phyloP scores from a whole-genome alignment of 2,888 invertebrate species.

The Chrysolina americana region DNA sequence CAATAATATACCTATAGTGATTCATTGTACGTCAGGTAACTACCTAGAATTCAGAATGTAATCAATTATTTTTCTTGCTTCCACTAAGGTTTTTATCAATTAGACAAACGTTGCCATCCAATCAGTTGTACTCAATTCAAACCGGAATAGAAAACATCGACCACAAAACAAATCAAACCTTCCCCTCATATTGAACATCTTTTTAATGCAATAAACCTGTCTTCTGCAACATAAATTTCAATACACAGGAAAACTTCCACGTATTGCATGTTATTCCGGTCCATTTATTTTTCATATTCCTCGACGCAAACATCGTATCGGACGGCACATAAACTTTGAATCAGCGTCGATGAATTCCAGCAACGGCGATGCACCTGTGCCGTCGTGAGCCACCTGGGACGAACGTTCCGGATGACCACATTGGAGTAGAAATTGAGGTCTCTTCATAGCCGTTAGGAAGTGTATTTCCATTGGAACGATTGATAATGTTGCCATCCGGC shows the following conservation, averaged over 20 bases:
- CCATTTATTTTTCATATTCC: conserved; percentile 46
- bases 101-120: no score
- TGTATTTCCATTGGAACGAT: conserved; percentile 10
- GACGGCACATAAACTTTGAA: conserved; percentile 40
- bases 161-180: neutral
- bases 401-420: conserved; percentile 21
- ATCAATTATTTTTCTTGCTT: neutral
- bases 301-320: conserved; percentile 35
- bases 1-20: no score
- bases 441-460: conserved; percentile 28
- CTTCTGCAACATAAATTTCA: conserved; percentile 24
- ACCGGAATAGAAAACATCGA: neutral
- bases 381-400: conserved; percentile 25
- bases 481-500: neutral
- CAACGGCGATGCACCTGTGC: conserved; percentile 26
- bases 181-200: conserved; percentile 3
- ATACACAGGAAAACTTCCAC: conserved; percentile 16
- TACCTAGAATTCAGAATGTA: no score
- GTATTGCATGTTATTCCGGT: conserved; percentile 38
- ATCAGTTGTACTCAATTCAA: no score
- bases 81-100: neutral
- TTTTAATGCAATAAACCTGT: conserved; percentile 23
- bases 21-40: no score
- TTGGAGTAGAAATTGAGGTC: conserved; percentile 19
- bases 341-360: conserved; percentile 33